These are phyloP conservation scores for Aethina tumida DNA, from an alignment of 1,140 invertebrate genomes.

Conservation along the genomic window DNA sequence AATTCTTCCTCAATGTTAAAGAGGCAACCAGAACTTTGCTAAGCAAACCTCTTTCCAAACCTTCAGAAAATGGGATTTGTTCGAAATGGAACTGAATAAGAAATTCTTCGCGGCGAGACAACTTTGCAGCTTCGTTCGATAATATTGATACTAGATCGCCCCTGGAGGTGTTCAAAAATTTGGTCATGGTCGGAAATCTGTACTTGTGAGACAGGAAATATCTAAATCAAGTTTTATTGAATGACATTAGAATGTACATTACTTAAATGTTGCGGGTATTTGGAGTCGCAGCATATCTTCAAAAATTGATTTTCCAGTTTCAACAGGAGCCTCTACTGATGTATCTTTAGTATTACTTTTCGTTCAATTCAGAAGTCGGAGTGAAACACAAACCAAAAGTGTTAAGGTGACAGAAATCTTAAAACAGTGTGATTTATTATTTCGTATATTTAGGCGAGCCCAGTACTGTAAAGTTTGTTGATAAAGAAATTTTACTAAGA, in stretches of 20 bases:
- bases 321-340: slow-evolving; percentile 37
- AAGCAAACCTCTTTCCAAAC: slow-evolving; percentile 40
- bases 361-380: slow-evolving; percentile 74
- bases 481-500: slow-evolving; percentile 63
- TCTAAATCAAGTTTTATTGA: slow-evolving; percentile 50
- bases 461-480: slow-evolving; percentile 49
- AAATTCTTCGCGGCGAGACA: slow-evolving; percentile 57
- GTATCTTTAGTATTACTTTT: slow-evolving; percentile 36
- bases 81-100: slow-evolving; percentile 55
- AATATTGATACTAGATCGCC: slow-evolving; percentile 88
- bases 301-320: slow-evolving; percentile 69
- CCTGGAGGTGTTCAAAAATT: slow-evolving; percentile 72
- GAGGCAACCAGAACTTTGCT: slow-evolving; percentile 61
- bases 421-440: slow-evolving; percentile 65
- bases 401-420: slow-evolving; percentile 68
- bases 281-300: slow-evolving; percentile 68
- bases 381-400: slow-evolving; percentile 64
- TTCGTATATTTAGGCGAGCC: slow-evolving; percentile 32
- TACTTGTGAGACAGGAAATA: slow-evolving; percentile 65
- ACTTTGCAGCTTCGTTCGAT: slow-evolving; percentile 81
- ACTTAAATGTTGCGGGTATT: slow-evolving; percentile 82
- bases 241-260: slow-evolving; percentile 67
- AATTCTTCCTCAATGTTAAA: slow-evolving; percentile 94
- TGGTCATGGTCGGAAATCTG: slow-evolving; percentile 73
- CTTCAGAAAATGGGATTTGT: slow-evolving; percentile 55